Conservation (phyloP, 2,113 vertebrate genomes). For the Albula glossodonta region DNA sequence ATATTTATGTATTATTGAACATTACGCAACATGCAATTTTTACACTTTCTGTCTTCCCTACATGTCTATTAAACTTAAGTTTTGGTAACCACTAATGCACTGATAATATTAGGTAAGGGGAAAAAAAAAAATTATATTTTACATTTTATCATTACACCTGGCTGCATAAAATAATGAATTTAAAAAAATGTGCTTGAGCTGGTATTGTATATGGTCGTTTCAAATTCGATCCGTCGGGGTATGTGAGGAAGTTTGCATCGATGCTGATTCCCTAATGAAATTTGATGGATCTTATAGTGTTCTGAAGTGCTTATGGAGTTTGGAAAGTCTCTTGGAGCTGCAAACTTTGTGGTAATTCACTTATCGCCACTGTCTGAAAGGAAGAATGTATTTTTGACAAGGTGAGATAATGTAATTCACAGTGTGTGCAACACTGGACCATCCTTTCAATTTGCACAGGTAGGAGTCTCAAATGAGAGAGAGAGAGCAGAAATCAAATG, state of each 20-base stretch:
- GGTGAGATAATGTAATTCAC: neutral
- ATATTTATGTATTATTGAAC: no score
- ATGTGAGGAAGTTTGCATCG: neutral
- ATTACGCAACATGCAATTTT: no score
- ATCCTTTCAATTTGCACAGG: neutral
- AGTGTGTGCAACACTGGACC: slow-evolving; percentile 1
- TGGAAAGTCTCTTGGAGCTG: neutral
- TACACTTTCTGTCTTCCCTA: no score
- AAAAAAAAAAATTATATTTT: neutral
- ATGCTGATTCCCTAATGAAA: neutral
- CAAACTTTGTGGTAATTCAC: neutral
- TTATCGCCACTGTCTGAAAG: neutral
- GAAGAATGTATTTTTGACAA: neutral
- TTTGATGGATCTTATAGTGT: neutral
- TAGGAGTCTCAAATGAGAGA: neutral
- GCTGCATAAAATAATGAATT: neutral
- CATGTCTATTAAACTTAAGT: no score
- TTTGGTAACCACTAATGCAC: neutral
- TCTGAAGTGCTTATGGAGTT: neutral
- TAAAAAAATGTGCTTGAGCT: neutral
- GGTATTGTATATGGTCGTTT: neutral
- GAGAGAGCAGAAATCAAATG: neutral
- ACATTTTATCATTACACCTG: neutral
- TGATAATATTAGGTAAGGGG: neutral
- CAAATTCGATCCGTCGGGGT: neutral